Base-by-base conservation (phyloP, 2,797 vertebrate species). In the Heliangelus exortis region DNA sequence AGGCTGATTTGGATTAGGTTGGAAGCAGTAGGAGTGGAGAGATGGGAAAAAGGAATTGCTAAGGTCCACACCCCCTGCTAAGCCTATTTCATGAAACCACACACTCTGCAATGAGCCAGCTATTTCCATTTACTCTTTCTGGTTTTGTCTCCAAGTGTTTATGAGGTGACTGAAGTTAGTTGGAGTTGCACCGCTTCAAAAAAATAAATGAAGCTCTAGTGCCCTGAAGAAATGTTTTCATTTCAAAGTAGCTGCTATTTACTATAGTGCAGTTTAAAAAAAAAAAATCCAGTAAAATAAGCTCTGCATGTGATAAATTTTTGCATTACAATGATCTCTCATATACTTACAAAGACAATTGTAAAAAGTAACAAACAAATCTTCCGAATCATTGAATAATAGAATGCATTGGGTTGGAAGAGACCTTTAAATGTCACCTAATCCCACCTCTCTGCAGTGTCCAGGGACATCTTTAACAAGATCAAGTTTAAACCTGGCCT, bases 321-420 rank as follows among this genome's bases (percentile, higher is more conserved):
- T 78, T 73, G 45, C 20, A 65, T 94, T 69, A 67, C 43, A 81
- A 89, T 84, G 8, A 73, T 62, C 47, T 79, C 26, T 89, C 50
- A 91, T 92, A 71, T 79, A 57, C 55, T 94, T 74, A 71, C 45
- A 89, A 79, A 91, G 12, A 68, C 29, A 82, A 80, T 63, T 79
- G 18, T 84, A 83, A 87, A 93, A 94, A 96, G 82, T 71, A 92
- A 85, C 73, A 89, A 95, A 86, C 11, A 95, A 68, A 87, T 61
- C 22, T 71, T 87, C 48, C 62, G 13, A 15, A 41, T 41, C 39
- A 41, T 41, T 41, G 39, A 41, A 41, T 41, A 41, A 41, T 41
- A 41, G 39, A 14, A 41, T 41, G 39, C 39, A 41, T 6, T 41
- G 39, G 39, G 39, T 15, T 41, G 39, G 39, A 41, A 41, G 39